Conservation (phyloP, 2,888 invertebrate species). For the Drosophila maculinotata region DNA sequence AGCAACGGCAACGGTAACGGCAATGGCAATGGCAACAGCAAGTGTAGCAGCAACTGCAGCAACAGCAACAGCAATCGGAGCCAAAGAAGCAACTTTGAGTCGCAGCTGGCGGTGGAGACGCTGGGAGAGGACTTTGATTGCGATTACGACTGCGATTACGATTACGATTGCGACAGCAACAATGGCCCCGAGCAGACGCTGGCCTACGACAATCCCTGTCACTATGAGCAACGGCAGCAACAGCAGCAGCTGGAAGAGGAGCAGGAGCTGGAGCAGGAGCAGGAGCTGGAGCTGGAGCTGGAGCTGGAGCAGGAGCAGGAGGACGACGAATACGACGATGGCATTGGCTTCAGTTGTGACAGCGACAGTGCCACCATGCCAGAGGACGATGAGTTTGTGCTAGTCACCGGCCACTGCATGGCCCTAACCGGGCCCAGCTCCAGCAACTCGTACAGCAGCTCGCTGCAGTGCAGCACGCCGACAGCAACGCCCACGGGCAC, state of each 20-base stretch:
- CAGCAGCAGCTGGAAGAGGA: background rate
- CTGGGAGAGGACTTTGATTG: conserved; percentile 38
- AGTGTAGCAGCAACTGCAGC: no score
- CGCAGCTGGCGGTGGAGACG: conserved; percentile 28
- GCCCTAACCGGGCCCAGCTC: conserved; percentile 24
- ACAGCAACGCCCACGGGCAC: conserved; percentile 27
- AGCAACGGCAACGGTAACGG: conserved; percentile 5
- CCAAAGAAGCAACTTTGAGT: conserved; percentile 23
- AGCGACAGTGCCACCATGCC: conserved; percentile 62
- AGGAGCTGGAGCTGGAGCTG: conserved; percentile 19
- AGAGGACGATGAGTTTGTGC: conserved; percentile 69
- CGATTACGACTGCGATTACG: conserved; percentile 55
- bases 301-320: conserved; percentile 12
- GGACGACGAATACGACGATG: conserved; percentile 68
- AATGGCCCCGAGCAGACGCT: conserved; percentile 29
- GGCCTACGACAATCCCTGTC: conserved; percentile 24
- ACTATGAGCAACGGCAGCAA: conserved; percentile 18
- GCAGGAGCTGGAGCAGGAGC: background rate
- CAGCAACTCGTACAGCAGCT: conserved; percentile 49
- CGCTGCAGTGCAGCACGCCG: conserved; percentile 59
- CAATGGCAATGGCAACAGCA: background rate
- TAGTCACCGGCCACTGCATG: conserved; percentile 57
- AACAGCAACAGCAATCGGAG: conserved; percentile 14
- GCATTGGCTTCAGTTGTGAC: conserved; percentile 73
- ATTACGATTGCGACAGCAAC: conserved; percentile 47